A percentile compares a stretch with the other conserved stretches of the same genome.
phyloP scores from a whole-genome alignment of 2,797 vertebrate genomes.

The Podarcis lilfordi region DNA sequence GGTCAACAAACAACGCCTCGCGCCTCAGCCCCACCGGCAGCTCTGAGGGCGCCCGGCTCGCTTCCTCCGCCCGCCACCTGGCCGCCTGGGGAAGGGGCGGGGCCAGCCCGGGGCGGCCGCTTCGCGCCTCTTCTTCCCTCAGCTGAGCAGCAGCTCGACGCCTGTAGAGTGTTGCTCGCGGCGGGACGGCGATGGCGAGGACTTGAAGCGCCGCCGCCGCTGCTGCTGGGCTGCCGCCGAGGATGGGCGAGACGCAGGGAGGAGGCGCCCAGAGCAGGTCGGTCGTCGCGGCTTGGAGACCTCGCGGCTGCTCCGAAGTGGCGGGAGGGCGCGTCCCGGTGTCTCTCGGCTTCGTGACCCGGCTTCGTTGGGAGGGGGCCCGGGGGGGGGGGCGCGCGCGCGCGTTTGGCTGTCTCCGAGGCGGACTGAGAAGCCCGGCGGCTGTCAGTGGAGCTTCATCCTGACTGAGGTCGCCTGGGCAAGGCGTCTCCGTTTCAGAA shows the following conservation, averaged over 20 bases:
- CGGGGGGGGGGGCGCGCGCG: fast-evolving
- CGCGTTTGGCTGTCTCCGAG: neutral
- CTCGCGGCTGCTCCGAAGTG: neutral
- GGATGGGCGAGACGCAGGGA: neutral
- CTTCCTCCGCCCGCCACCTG: neutral
- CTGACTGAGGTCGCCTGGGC: no score
- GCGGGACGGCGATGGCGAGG: neutral
- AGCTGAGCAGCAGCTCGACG: neutral
- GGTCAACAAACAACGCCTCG: neutral
- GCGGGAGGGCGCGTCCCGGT: neutral
- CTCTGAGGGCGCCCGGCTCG: no score
- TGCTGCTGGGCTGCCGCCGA: neutral
- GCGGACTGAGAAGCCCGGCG: neutral
- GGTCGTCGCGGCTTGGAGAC: neutral
- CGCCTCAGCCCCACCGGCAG: no score
- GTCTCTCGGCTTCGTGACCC: neutral
- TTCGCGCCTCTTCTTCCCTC: neutral
- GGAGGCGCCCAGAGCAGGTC: neutral
- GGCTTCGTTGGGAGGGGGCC: neutral
- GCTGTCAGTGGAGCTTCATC: no score
- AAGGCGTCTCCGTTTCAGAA: neutral
- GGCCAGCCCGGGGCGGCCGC: neutral
- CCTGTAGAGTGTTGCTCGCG: neutral
- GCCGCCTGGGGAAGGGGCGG: neutral
- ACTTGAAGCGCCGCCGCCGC: neutral